Base-by-base conservation (phyloP, 2,888 invertebrate species). In the Masnerella sp. region DNA sequence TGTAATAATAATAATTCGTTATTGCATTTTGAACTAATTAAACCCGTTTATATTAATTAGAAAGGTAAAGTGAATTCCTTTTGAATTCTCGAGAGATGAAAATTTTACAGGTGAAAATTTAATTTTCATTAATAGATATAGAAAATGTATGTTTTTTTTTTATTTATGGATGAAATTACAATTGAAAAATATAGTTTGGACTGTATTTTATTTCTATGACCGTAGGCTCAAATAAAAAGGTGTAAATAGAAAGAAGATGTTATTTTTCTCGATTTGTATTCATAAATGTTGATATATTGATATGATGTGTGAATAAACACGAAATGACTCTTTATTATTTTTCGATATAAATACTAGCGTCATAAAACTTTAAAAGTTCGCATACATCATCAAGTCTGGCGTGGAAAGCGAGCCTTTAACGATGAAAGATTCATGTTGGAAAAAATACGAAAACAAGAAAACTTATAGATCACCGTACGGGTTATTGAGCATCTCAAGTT, bases 401-500 rank as follows among this genome's bases (percentile, higher is more conserved):
- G 59, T 65, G 32, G 52, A 71, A 71, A 71, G 71, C 65, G 71
- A 65, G 71, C 58, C 71, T 71, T 71, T 71, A 56, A 70, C 69
- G 71, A 56, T 62, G 54, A 72, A 65, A 67, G 67, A 68, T 73
- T 73, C 68, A 45, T 52, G 62, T 64, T 56, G 52, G 42, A 67
- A 70, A 59, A 65, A 72, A 73, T 51, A 49, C 73, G 67, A 65
- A 75, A 75, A 74, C 65, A 65, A 45, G 59, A 71, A 72, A 72
- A 74, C 67, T 69, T 58, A 67, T 70, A 70, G 65, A 67, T 74
- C 67, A 71, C 68, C 49, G 65, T 68, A 76, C 79, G 80, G 80
- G 81, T 80, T 82, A 82, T 82, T 81, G 82, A 80, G 75, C 81
- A 81, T 77, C 75, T 75, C 74, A 69, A 71, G 79, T 76, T 80